Percentiles rank a stretch among this genome's conserved stretches.
Evolutionary conservation across 2,113 vertebrate genomes (phyloP).

Genomic region (Morphnarchus princeps): DNA sequence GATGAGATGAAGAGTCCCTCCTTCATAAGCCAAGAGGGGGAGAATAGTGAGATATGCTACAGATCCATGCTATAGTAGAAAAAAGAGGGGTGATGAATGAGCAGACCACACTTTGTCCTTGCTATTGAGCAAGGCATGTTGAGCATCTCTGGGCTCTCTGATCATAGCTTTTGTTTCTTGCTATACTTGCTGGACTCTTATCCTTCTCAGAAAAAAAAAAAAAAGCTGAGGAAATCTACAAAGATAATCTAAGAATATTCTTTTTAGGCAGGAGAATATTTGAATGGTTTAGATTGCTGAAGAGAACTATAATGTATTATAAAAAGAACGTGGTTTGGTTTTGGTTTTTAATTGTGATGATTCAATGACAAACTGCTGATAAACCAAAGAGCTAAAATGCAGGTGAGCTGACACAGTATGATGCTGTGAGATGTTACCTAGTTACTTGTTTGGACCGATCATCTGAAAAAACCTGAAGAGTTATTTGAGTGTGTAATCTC

Average conservation of each 20-base stretch:
- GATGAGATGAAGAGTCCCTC: background rate
- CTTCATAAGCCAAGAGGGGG: background rate
- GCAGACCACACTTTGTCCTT: background rate
- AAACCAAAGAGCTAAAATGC: background rate
- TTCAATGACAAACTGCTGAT: background rate
- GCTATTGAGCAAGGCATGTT: background rate
- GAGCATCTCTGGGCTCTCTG: background rate
- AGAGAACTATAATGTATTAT: background rate
- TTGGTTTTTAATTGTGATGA: background rate
- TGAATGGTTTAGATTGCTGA: background rate
- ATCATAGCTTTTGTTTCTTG: background rate
- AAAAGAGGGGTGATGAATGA: background rate
- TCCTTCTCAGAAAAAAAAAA: background rate
- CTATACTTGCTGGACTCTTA: background rate
- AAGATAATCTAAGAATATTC: background rate
- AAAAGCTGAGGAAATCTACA: background rate
- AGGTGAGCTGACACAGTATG: background rate
- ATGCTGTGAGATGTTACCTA: background rate
- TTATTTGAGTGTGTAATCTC: background rate
- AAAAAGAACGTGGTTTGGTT: background rate
- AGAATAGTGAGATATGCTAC: fast-evolving
- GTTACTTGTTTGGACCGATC: background rate
- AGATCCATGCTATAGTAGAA: background rate
- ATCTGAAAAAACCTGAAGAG: background rate
- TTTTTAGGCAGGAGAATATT: background rate